These are phyloP conservation scores for Sebastes jordani DNA, from an alignment of 2,797 vertebrate species.

Conservation along the genomic window DNA sequence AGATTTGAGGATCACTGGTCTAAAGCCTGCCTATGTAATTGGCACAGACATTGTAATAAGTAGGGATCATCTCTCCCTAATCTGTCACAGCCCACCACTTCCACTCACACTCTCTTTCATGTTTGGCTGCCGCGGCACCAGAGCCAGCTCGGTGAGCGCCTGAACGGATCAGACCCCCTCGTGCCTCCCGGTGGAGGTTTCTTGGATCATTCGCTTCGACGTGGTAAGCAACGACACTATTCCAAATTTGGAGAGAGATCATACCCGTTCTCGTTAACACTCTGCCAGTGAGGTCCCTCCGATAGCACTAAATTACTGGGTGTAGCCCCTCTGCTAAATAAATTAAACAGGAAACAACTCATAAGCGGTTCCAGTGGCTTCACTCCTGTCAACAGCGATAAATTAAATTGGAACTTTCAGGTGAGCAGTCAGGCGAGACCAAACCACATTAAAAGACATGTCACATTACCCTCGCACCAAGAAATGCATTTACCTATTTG, in stretches of 20 bases:
- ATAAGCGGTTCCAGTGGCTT: constrained; percentile 44
- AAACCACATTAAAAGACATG: constrained; percentile 63
- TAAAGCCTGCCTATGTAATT: constrained; percentile 71
- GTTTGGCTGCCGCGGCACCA: constrained; percentile 50
- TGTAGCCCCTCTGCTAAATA: constrained; percentile 55
- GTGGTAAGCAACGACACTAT: constrained; percentile 27
- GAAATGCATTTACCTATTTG: constrained; percentile 65
- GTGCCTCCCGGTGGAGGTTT: constrained; percentile 33
- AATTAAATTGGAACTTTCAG: constrained; percentile 75
- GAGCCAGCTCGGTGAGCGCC: constrained; percentile 29
- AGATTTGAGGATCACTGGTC: constrained; percentile 65
- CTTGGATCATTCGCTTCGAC: constrained; percentile 11
- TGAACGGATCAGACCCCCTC: constrained; percentile 45
- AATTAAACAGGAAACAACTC: constrained; percentile 66
- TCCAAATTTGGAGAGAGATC: constrained; percentile 44
- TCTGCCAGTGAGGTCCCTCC: constrained; percentile 9
- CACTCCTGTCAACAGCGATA: constrained; percentile 52
- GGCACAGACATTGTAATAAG: constrained; percentile 76
- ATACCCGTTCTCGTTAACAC: constrained; percentile 18
- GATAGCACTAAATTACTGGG: constrained; percentile 51
- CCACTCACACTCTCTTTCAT: constrained; percentile 58
- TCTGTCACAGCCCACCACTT: constrained; percentile 75
- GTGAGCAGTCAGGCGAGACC: constrained; percentile 62
- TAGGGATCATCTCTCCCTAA: constrained; percentile 72
- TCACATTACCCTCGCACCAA: constrained; percentile 62